Base-by-base conservation (phyloP, 1,140 invertebrate species). In the Procambarus clarkii region DNA sequence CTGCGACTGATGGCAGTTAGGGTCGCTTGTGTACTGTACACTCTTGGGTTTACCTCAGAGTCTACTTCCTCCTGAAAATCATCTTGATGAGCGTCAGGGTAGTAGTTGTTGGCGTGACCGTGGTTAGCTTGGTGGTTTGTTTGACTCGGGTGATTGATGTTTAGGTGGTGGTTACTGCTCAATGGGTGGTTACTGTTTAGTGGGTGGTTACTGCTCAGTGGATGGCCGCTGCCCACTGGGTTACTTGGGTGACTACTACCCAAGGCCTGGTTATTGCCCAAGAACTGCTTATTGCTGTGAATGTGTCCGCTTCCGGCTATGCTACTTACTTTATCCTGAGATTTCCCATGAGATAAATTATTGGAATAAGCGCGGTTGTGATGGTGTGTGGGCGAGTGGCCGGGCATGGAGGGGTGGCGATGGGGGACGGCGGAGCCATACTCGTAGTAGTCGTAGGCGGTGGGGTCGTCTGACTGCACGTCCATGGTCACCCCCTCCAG, bases 381-480 rank as follows among this genome's bases (percentile, higher is more conserved):
- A 18, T 2, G 3, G 64, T 18, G 64, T 0, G 64, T 15, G 11
- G 64, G 3, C 21, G 82, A 24, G 24, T 21, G 24, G 50, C 60
- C 34, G 64, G 64, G 18, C 13, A 45, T n/a, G 45, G 85, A 24
- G 15, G 44, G 85, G 24, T n/a, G 18, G 24, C 24, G 84, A 46
- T 60, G 34, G 46, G 69, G 18, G 44, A 50, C 24, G 9, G n/a
- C 44, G 18, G 74, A 11, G 9, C 18, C 48, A 48, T 87, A 54
- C 3, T 79, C 48, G 0, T 86, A 69, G 3, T 78, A 71, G 54
- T 87, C 85, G 34, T 78, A 79, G 0, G 79, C 46, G 18, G 50
- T n/a, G 54, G 86, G 77, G 21, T 88, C 77, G 45, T 88, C 86
- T 18, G 76, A 80, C 77, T 88, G 86, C 21, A 88, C 60, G 7